A percentile compares a stretch with the other conserved stretches of the same genome.
These are phyloP conservation scores for Andrena cerasifolii DNA, from an alignment of 1,140 invertebrate species.

Conservation along the genomic window DNA sequence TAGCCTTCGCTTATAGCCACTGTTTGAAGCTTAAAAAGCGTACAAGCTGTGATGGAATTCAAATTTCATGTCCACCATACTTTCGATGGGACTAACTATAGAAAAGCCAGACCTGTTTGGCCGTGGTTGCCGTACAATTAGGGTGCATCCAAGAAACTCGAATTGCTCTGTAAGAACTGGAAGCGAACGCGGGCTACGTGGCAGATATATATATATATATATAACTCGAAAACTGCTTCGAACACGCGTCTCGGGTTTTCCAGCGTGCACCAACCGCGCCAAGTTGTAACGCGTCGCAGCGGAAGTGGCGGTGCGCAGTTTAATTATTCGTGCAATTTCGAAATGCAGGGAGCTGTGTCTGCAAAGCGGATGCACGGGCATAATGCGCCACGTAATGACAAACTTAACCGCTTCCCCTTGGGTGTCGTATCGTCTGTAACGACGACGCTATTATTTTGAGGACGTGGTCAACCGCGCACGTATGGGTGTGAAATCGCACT, in stretches of 20 bases:
- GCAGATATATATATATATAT: too few relatives aligned
- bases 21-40: too few relatives aligned
- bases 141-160: too few relatives aligned
- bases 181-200: neutral
- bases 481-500: conserved; percentile 37
- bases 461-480: conserved; percentile 32
- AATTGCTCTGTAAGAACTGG: neutral
- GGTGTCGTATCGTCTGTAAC: conserved; percentile 56
- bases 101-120: too few relatives aligned
- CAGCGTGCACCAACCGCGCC: neutral
- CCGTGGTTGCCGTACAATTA: too few relatives aligned
- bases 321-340: conserved; percentile 61
- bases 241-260: neutral
- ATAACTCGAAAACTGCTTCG: neutral
- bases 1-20: too few relatives aligned
- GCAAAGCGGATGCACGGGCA: conserved; percentile 53
- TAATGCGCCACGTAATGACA: conserved; percentile 57
- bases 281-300: conserved; percentile 29
- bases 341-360: conserved; percentile 51
- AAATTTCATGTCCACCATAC: too few relatives aligned
- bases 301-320: conserved; percentile 44
- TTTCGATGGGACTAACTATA: too few relatives aligned
- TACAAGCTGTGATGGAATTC: too few relatives aligned
- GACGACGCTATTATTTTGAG: conserved; percentile 54
- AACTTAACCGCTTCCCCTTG: conserved; percentile 59